A percentile compares a stretch with the other conserved stretches of the same genome.
These are phyloP conservation scores for Caenorhabditis brenneri DNA, from an alignment of 1,140 invertebrate genomes.

Conservation along the genomic window DNA sequence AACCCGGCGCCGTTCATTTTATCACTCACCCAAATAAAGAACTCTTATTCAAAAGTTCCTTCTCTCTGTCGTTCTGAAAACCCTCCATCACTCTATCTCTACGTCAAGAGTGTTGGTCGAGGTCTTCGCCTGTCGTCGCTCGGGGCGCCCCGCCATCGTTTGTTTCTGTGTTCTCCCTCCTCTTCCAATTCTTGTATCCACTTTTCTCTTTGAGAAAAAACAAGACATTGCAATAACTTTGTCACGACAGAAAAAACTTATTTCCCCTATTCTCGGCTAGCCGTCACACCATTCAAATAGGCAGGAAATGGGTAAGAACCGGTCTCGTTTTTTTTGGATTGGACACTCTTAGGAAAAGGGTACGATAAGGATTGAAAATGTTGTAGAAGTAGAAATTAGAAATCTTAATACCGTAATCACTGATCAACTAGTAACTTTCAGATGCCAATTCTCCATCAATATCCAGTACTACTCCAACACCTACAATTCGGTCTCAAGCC, in stretches of 20 bases:
- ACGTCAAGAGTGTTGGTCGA: background rate
- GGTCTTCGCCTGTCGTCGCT: background rate
- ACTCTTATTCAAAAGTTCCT: background rate
- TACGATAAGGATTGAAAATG: no score
- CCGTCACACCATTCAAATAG: background rate
- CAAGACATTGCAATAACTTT: background rate
- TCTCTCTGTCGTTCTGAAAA: background rate
- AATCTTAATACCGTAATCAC: background rate
- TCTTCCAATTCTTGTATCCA: background rate
- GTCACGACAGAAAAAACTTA: background rate
- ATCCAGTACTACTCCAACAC: background rate
- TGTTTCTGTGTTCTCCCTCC: no score
- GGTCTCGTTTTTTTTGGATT: no score
- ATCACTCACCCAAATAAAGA: background rate
- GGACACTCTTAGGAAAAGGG: no score
- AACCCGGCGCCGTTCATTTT: background rate
- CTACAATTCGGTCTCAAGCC: background rate
- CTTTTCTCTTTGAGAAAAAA: background rate
- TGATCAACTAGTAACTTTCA: background rate
- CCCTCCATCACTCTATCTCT: background rate
- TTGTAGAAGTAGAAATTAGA: background rate
- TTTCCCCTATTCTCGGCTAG: background rate
- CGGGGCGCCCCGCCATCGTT: background rate
- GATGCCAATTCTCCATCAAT: background rate
- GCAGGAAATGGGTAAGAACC: constrained; percentile 1